Base-by-base conservation (phyloP, 2,888 invertebrate species). In the Serripes groenlandicus region DNA sequence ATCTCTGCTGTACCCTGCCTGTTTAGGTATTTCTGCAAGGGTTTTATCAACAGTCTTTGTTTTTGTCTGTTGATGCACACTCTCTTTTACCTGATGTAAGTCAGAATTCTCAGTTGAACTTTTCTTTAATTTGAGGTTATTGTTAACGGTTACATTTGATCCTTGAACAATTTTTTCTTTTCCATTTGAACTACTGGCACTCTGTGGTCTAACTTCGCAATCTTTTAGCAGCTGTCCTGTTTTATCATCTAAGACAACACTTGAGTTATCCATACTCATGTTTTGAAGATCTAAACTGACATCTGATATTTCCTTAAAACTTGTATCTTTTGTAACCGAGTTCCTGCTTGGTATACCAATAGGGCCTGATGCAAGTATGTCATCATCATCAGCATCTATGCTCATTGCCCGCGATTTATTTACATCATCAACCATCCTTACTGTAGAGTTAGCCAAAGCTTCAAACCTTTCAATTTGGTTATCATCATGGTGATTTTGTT, bases 191-290 rank as follows among this genome's bases (percentile, higher is more conserved):
- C 83, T 56, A 83, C 42, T 56, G 77, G 83, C 49, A 81, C 60
- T 42, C 60, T 85, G 54, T 78, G 71, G 32, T 52, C 71, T 30
- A 34, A 23, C 23, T 9, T 35, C 30, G 37, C 32, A 9, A 66
- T 37, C 18, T 70, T 37, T n/a, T 35, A 21, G n/a, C 26, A 62
- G 18, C n/a, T n/a, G 15, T 49, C 84, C 84, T 60, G 80, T 42
- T 54, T 37, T 77, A 23, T 80, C 84, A 75, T 84, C 80, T 11
- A 84, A 71, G 52, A 74, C 58, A 1, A 34, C 26, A 18, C 72
- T 75, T n/a, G 70, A n/a, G 18, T 76, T 56, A 32, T 86, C 81
- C 52, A 88, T 80, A 72, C 86, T 87, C 75, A 88, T 82, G 52
- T 83, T 85, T 11, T 84, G 85, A 11, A 88, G 70, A 30, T 83